Base-by-base conservation (phyloP, 2,113 vertebrate species). In the Lycaon pictus region DNA sequence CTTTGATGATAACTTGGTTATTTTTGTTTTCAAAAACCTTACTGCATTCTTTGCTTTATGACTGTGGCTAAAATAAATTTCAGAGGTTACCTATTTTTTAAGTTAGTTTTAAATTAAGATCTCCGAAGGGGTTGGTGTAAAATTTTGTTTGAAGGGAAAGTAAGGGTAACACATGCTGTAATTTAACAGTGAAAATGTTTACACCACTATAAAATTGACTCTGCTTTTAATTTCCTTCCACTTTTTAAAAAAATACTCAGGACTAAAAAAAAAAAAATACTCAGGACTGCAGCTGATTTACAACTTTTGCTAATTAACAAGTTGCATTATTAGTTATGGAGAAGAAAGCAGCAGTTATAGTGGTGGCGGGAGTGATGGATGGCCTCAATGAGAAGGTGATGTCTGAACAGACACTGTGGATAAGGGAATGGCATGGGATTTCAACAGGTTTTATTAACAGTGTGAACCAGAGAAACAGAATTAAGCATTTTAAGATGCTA, bases 1-100 rank as follows among this genome's bases (percentile, higher is more conserved):
- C 72, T 83, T 90, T 16, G 43, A 22, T n/a, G 55, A 53, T 48
- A 37, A 35, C 11, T 51, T 76, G n/a, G n/a, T 37, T 32, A 25
- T 20, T 82, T 74, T 29, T 91, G 17, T 85, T 93, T 93, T 95
- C 16, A 58, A 69, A 88, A 63, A 23, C 20, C 29, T 7, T 88
- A 13, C 58, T 79, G 1, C 25, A 13, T 77, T 80, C 63, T 87
- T 93, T 87, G 80, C 67, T 77, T 35, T 90, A 43, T 60, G 37
- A 25, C 86, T 81, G 55, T 87, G 74, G 53, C 35, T 65, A 48
- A 83, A 81, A 62, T 96, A 93, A 81, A 79, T 86, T 69, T 53
- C 16, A 63, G 77, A 79, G 9, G 51, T 62, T 11, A 63, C 23
- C 25, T 37, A 12, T 25, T 69, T 88, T 79, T 67, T 69, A 72